A percentile compares a stretch with the other conserved stretches of the same genome.
These are phyloP conservation scores for Spea multiplicata DNA, from an alignment of 2,113 vertebrate species.

Conservation along the genomic window DNA sequence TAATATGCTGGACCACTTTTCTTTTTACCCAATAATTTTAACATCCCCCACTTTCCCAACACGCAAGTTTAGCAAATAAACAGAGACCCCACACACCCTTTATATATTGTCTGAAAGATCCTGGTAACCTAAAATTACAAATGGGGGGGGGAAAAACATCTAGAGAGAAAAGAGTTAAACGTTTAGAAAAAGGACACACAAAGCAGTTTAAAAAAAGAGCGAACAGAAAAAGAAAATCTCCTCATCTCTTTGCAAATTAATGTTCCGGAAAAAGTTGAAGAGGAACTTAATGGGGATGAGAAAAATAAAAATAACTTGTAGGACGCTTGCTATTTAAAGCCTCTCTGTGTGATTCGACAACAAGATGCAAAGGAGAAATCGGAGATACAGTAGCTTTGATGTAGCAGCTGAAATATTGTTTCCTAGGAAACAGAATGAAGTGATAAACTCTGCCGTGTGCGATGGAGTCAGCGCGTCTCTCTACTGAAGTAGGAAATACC, in stretches of 20 bases:
- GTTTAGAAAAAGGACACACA: background rate
- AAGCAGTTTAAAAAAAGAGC: background rate
- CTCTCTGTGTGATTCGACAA: slow-evolving; percentile 26
- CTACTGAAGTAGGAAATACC: slow-evolving; percentile 8
- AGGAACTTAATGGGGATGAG: slow-evolving; percentile 15
- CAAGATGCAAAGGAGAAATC: slow-evolving; percentile 36
- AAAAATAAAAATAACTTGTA: slow-evolving; percentile 33
- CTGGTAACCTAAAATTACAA: too few relatives aligned
- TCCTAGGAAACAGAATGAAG: slow-evolving; percentile 41
- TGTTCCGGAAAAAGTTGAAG: background rate
- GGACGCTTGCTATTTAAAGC: slow-evolving; percentile 28
- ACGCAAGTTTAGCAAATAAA: too few relatives aligned
- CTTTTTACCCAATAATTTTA: too few relatives aligned
- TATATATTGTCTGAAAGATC: too few relatives aligned
- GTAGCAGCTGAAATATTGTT: slow-evolving; percentile 37
- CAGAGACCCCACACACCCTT: too few relatives aligned
- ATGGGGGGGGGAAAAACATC: background rate
- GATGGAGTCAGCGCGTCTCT: background rate
- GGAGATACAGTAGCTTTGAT: slow-evolving; percentile 31
- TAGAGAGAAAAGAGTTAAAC: background rate
- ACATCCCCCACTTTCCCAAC: too few relatives aligned
- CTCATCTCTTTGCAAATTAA: background rate
- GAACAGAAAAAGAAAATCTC: background rate
- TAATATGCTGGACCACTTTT: too few relatives aligned
- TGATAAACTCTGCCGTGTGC: slow-evolving; percentile 12